Percentiles rank a stretch among this genome's conserved stretches.
Evolutionary conservation across 1,140 invertebrate genomes (phyloP).

Genomic region (Magallana ariakensis): DNA sequence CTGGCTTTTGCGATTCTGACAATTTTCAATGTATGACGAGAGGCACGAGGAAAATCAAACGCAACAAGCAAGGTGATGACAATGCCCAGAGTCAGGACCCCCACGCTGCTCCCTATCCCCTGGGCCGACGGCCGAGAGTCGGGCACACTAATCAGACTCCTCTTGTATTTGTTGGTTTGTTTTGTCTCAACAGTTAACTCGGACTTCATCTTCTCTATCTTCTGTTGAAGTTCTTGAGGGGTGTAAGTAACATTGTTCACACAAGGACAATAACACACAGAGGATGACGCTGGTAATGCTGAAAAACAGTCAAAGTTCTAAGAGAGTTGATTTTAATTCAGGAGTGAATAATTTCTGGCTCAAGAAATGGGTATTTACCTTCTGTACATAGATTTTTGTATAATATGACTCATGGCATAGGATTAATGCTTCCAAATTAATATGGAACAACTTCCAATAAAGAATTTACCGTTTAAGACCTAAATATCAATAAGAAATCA

Average conservation of each 20-base stretch:
- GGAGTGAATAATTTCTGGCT: too few relatives aligned
- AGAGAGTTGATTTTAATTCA: too few relatives aligned
- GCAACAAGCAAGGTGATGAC: conserved; percentile 28
- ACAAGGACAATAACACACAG: conserved; percentile 50
- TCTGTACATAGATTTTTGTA: too few relatives aligned
- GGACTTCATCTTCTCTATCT: conserved; percentile 54
- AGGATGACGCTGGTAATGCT: not conserved
- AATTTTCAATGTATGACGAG: not conserved
- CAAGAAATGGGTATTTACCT: too few relatives aligned
- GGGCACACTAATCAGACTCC: conserved; percentile 51
- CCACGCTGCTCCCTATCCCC: conserved; percentile 52
- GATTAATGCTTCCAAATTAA: too few relatives aligned
- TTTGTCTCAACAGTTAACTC: conserved; percentile 52
- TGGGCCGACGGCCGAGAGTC: conserved; percentile 53
- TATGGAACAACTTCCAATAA: too few relatives aligned
- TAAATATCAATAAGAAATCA: too few relatives aligned
- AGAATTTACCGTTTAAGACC: too few relatives aligned
- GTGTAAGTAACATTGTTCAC: conserved; percentile 47
- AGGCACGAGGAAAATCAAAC: conserved; percentile 46
- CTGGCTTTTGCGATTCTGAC: not conserved
- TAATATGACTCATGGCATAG: too few relatives aligned
- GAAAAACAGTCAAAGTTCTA: too few relatives aligned
- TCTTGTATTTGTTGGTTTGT: conserved; percentile 48
- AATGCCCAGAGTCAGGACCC: conserved; percentile 42
- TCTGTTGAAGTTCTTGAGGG: conserved; percentile 47